These are phyloP conservation scores for Eupithecia subumbrata DNA, from an alignment of 2,888 invertebrate genomes.

Conservation along the genomic window DNA sequence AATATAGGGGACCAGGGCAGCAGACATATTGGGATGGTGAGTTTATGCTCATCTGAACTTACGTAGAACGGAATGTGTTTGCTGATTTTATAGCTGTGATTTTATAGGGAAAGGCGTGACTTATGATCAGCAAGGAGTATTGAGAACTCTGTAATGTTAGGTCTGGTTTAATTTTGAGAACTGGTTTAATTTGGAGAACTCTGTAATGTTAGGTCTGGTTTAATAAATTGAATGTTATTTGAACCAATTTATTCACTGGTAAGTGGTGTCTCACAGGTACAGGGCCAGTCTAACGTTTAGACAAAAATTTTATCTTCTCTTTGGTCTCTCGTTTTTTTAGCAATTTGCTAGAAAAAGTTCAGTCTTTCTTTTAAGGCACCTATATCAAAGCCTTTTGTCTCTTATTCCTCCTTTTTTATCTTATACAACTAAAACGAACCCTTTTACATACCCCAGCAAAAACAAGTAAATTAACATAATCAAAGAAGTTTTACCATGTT, in stretches of 20 bases:
- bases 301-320: neutral
- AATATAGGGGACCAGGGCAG: slow-evolving; percentile 15
- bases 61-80: slow-evolving; percentile 2
- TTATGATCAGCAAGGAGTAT: neutral
- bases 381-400: neutral
- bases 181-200: too few relatives aligned
- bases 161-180: too few relatives aligned
- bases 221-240: slow-evolving; percentile 2
- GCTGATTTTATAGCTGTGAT: neutral
- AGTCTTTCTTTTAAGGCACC: neutral
- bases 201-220: too few relatives aligned
- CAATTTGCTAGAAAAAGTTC: neutral
- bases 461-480: slow-evolving; percentile 3
- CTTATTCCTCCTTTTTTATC: neutral
- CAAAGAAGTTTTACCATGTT: slow-evolving; percentile 9
- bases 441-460: neutral
- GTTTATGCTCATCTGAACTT: slow-evolving; percentile 2
- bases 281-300: neutral
- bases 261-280: neutral
- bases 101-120: neutral
- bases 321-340: neutral
- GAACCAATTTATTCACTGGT: neutral
- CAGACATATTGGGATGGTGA: slow-evolving; percentile 10
- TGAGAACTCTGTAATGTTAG: too few relatives aligned
- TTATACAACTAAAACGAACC: neutral